Percentiles rank a stretch among this genome's conserved stretches.
Conservation (phyloP, 53 echinoderm and acorn worm genomes). For the Echinometra lucunter region DNA sequence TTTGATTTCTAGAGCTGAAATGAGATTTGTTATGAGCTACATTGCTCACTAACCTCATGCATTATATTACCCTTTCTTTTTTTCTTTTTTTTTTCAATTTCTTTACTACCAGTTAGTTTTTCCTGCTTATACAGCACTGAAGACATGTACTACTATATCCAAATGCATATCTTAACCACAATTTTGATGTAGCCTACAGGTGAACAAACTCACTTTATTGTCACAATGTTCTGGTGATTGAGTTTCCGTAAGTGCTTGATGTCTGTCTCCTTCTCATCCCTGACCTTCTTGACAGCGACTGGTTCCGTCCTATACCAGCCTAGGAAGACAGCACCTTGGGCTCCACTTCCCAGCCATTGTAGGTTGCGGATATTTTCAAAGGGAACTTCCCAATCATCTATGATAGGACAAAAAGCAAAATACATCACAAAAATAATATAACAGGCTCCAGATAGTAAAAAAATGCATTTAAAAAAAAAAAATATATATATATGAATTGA, state of each 20-base stretch:
- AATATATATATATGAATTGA: too few species aligned
- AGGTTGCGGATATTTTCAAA: slow-evolving; percentile 97
- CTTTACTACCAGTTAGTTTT: too few species aligned
- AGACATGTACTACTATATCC: not conserved
- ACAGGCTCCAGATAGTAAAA: not conserved
- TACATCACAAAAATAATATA: not conserved
- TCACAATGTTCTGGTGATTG: slow-evolving; percentile 95
- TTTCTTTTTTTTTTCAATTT: too few species aligned
- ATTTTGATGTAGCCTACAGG: not conserved
- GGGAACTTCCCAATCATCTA: slow-evolving; percentile 98
- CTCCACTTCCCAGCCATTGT: slow-evolving; percentile 99
- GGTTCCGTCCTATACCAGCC: slow-evolving; percentile 80
- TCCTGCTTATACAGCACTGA: too few species aligned
- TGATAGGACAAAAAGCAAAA: not conserved
- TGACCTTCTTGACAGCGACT: slow-evolving; percentile 96
- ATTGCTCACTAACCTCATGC: too few species aligned
- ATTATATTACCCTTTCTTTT: too few species aligned
- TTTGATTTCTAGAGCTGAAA: too few species aligned
- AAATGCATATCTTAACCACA: not conserved
- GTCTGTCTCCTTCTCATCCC: slow-evolving; percentile 96
- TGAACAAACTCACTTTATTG: slow-evolving; percentile 87
- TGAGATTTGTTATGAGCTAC: too few species aligned
- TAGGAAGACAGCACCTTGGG: slow-evolving; percentile 98
- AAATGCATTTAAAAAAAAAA: not conserved
- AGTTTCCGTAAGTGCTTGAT: slow-evolving; percentile 96